A percentile compares a stretch with the other conserved stretches of the same genome.
Evolutionary conservation across 2,113 vertebrate species (phyloP).

Genomic region (Phocoena sinus): DNA sequence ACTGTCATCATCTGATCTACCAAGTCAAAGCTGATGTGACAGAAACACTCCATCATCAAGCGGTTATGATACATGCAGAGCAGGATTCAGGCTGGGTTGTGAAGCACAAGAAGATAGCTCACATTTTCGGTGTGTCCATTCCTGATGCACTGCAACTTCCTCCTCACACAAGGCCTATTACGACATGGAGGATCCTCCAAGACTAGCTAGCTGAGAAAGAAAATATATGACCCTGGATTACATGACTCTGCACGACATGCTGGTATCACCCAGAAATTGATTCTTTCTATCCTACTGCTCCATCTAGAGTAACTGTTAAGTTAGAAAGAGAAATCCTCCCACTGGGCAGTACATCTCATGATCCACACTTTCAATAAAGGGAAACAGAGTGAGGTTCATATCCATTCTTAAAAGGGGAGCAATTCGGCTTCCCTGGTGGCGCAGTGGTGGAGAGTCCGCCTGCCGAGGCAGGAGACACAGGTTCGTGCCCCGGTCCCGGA

Average conservation of each 20-base stretch:
- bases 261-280: not conserved
- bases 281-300: not conserved
- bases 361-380: not conserved
- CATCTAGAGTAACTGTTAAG: not conserved
- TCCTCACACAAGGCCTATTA: not conserved
- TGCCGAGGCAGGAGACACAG: too few relatives aligned
- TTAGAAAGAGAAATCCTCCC: not conserved
- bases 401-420: not conserved
- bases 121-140: not conserved
- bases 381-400: not conserved
- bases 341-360: not conserved
- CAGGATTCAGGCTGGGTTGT: not conserved
- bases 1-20: not conserved
- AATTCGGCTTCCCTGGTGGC: not conserved
- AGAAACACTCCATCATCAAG: not conserved
- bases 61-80: not conserved
- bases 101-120: not conserved
- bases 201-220: not conserved
- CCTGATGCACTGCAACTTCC: not conserved
- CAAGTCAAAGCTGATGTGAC: not conserved
- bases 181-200: not conserved
- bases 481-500: too few relatives aligned
- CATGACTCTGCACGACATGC: not conserved
- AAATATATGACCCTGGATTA: not conserved
- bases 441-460: too few relatives aligned